These are phyloP conservation scores for Petrocephalus sullivani DNA, from an alignment of 2,797 vertebrate species.

Conservation along the genomic window DNA sequence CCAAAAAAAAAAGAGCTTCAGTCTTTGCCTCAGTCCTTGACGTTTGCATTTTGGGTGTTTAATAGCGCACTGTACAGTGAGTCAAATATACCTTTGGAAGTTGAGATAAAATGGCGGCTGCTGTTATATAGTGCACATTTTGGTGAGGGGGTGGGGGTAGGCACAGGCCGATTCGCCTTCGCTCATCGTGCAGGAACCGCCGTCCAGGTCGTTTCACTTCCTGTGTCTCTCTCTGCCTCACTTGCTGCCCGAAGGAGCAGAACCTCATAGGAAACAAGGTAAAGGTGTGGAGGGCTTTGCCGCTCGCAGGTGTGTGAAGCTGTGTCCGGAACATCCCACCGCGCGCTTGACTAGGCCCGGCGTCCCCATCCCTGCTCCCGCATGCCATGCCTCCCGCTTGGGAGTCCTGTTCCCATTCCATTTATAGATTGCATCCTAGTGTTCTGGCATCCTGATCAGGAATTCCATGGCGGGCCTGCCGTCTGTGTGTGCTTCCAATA, in stretches of 20 bases:
- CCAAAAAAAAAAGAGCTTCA: background rate
- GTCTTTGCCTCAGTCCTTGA: background rate
- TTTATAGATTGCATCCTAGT: background rate
- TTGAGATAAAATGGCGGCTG: background rate
- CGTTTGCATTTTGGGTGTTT: background rate
- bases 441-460: background rate
- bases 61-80: background rate
- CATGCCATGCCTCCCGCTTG: background rate
- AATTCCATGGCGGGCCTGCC: background rate
- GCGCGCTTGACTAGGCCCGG: background rate
- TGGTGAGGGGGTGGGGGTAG: background rate
- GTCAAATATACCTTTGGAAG: background rate
- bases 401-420: background rate
- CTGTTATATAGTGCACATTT: background rate
- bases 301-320: background rate
- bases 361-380: background rate
- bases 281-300: slow-evolving; percentile 32
- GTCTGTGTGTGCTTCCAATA: background rate
- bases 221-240: slow-evolving; percentile 24
- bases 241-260: slow-evolving; percentile 50
- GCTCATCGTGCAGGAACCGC: background rate
- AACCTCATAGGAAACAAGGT: slow-evolving; percentile 52
- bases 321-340: background rate
- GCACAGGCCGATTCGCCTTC: background rate
- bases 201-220: background rate